Evolutionary conservation across 1,140 invertebrate species (phyloP).

Genomic region (Wasmannia auropunctata): DNA sequence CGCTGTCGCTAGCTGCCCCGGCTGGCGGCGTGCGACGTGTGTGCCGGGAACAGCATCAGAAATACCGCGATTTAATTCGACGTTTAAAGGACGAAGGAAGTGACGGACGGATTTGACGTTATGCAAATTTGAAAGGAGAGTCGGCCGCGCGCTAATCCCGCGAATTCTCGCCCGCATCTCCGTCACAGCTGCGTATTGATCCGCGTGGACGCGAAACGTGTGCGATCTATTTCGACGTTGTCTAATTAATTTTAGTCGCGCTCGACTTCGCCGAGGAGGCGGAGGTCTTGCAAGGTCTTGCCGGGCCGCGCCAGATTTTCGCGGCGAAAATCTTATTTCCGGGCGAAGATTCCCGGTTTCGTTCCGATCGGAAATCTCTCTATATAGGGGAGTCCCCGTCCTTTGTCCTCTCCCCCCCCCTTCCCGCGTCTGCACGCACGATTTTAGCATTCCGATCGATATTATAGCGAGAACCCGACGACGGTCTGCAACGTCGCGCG

Average conservation of each 20-base stretch:
- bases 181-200: constrained; percentile 20
- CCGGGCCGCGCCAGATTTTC: neutral
- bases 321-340: constrained; percentile 19
- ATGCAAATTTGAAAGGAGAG: constrained; percentile 20
- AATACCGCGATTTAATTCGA: neutral
- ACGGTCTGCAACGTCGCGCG: constrained; percentile 12
- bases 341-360: neutral
- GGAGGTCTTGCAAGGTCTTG: neutral
- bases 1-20: neutral
- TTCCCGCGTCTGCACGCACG: neutral
- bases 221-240: constrained; percentile 9
- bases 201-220: neutral
- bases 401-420: too few species aligned
- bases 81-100: neutral
- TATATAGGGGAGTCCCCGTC: too few species aligned
- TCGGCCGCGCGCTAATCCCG: neutral
- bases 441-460: neutral
- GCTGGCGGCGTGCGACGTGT: too few species aligned
- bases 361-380: neutral
- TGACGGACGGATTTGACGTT: neutral
- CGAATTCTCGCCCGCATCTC: neutral
- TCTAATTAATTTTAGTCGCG: constrained; percentile 33
- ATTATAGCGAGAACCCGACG: neutral
- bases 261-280: constrained; percentile 1
- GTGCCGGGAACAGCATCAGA: neutral